A percentile compares a stretch with the other conserved stretches of the same genome.
Conservation (phyloP, 2,888 invertebrate species). For the Drosophila engyochracea region DNA sequence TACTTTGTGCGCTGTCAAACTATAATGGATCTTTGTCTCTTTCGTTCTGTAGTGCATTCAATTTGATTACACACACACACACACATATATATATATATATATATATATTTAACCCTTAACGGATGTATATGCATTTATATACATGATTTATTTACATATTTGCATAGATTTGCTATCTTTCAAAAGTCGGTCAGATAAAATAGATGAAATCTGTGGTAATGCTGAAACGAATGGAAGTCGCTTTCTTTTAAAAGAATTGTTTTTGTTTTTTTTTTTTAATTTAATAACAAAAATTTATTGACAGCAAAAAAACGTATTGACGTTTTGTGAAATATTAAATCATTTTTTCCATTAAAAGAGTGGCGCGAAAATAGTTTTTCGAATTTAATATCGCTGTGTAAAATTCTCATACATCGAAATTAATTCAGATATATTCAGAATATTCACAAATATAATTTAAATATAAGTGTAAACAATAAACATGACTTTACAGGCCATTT, state of each 20-base stretch:
- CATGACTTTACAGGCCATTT: conserved; percentile 4
- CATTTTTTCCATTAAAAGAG: not conserved
- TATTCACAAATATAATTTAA: not conserved
- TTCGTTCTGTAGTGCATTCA: not conserved
- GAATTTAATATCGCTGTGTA: not conserved
- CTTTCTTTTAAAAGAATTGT: not conserved
- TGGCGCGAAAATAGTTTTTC: not conserved
- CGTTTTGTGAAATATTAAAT: not conserved
- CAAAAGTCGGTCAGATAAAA: not conserved
- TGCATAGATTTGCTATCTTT: not conserved
- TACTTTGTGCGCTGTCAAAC: conserved; percentile 40
- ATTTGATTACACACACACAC: not conserved
- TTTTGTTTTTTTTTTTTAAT: not conserved
- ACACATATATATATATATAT: too few species aligned
- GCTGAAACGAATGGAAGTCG: not conserved
- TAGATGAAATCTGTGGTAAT: not conserved
- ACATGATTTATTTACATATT: not conserved
- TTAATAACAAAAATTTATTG: not conserved
- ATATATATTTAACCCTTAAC: not conserved
- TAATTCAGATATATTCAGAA: not conserved
- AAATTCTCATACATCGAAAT: not conserved
- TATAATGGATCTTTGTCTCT: conserved; percentile 29
- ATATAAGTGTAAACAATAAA: not conserved
- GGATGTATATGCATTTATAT: not conserved
- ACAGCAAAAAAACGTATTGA: not conserved